Base-by-base conservation (phyloP, 1,140 invertebrate genomes). In the Copidosoma floridanum region DNA sequence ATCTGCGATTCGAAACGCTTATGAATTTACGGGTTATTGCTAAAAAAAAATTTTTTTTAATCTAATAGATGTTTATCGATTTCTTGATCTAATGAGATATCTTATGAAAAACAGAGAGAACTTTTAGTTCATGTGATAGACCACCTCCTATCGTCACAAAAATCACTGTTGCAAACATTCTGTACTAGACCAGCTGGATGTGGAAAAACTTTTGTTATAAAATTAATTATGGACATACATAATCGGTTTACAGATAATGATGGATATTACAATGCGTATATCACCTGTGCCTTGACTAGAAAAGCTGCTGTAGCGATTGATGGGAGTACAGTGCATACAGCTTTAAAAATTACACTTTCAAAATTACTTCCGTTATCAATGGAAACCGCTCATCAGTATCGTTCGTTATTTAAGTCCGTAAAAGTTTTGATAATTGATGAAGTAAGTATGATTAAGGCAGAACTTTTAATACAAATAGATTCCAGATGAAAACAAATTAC, bases 271-370 rank as follows among this genome's bases (percentile, higher is more conserved):
- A 71, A 75, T 59, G 48, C 71, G 0, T 71, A 68, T 40, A 65
- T 75, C 11, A 38, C 68, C 10, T 73, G 73, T 63, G 75, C 75
- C 46, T 71, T 69, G 12, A 74, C 72, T n/a, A 70, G 72, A 6
- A 75, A 76, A 67, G 73, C 73, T 53, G 73, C 74, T 40, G 68
- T 74, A 12, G 69, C 72, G 2, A 71, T 76, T 35, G 58, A 60
- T 46, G 70, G 68, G 27, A 70, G 67, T 6, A 74, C 73, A 35
- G 64, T 76, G 56, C 71, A 76, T 65, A 71, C 70, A 38, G 67
- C 62, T 21, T 38, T 68, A 16, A 62, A 64, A 57, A 57, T 64
- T 29, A 50, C 61, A 35, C 18, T 63, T 20, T 26, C 60, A 16
- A 60, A 64, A 57, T 50, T 41, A 67, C 16, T 66, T 72, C 18